Conservation (phyloP, 2,797 vertebrate species). For the Rhinatrema bivittatum region DNA sequence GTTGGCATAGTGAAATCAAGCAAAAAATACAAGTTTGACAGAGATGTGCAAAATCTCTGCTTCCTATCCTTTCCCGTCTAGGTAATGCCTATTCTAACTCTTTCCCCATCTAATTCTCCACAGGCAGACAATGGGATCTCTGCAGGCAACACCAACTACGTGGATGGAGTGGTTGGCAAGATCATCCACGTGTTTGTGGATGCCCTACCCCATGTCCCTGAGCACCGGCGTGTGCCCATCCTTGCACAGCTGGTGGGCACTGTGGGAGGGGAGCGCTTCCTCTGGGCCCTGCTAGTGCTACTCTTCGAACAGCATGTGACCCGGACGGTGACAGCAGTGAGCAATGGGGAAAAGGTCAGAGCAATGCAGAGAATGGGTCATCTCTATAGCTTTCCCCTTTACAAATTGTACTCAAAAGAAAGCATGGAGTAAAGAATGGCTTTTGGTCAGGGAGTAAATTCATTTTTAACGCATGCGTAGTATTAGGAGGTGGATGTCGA, state of each 20-base stretch:
- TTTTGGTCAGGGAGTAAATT: too few species aligned
- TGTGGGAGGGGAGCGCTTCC: constrained; percentile 72
- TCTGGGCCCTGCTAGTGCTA: constrained; percentile 81
- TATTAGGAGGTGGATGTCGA: too few species aligned
- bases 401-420: too few species aligned
- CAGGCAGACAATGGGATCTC: constrained; percentile 66
- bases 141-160: constrained; percentile 29
- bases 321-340: constrained; percentile 37
- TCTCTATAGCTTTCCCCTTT: too few species aligned
- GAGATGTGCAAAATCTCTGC: not conserved
- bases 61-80: not conserved
- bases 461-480: too few species aligned
- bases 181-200: constrained; percentile 84
- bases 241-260: constrained; percentile 73
- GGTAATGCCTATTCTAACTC: too few species aligned
- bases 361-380: fast-evolving
- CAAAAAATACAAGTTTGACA: too few species aligned
- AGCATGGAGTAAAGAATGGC: too few species aligned
- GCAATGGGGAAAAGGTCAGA: constrained; percentile 71
- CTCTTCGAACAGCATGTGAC: constrained; percentile 83
- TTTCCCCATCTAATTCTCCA: too few species aligned
- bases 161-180: constrained; percentile 66
- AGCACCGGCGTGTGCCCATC: constrained; percentile 81
- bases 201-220: constrained; percentile 85
- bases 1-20: too few species aligned